These are phyloP conservation scores for Marmota monax DNA, from an alignment of 2,113 vertebrate genomes.

Conservation along the genomic window DNA sequence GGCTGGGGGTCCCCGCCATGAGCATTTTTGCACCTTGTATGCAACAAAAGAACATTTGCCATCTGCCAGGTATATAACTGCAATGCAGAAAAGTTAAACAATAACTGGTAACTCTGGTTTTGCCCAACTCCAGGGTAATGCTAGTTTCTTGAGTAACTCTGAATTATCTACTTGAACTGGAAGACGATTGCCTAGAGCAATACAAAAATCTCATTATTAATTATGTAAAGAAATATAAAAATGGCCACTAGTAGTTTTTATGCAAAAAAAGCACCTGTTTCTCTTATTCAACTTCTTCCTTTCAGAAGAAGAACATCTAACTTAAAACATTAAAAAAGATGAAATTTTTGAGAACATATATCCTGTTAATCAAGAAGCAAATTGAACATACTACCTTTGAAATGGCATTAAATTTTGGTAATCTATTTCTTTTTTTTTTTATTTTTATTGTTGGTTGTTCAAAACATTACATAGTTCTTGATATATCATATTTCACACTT, in stretches of 20 bases:
- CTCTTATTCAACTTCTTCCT: not conserved
- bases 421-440: not conserved
- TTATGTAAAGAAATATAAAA: not conserved
- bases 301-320: not conserved
- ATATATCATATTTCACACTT: too few relatives aligned
- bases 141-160: not conserved
- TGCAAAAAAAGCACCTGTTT: not conserved
- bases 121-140: not conserved
- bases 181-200: not conserved
- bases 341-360: not conserved
- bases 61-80: not conserved
- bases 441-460: too few relatives aligned
- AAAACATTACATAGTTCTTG: too few relatives aligned
- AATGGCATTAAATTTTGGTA: not conserved
- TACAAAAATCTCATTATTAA: not conserved
- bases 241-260: not conserved
- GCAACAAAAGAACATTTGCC: not conserved
- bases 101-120: not conserved
- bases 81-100: not conserved
- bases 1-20: not conserved
- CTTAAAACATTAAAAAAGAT: not conserved
- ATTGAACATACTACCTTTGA: not conserved
- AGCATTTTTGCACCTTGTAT: not conserved
- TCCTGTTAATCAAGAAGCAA: not conserved
- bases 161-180: not conserved